Evolutionary conservation across 2,113 vertebrate genomes (phyloP), one percentile per base, ranked within the genome.

Genomic region (Oophaga pumilio): DNA sequence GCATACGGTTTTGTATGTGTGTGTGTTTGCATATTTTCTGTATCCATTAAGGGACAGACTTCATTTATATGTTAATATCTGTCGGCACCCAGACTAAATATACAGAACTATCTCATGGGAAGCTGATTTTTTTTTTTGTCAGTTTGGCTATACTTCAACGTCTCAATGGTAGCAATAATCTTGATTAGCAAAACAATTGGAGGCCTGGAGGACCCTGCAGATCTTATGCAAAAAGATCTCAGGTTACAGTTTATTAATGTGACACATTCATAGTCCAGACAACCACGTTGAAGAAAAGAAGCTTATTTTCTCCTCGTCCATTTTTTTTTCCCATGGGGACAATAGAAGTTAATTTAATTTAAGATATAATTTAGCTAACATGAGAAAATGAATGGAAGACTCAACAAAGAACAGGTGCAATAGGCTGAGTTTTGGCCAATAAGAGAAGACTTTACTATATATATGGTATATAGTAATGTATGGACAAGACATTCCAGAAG

Each of bases 11-110:
- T 86, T 93, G 91, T 93, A 89, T 95, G 95, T 94, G 95, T 95
- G 94, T 95, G 89, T 95, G 95, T 94, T 95, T 95, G 95, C 95
- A 95, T 95, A 95, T 96, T 94, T 94, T 93, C 90, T 90, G 92
- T 94, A 91, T 93, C 93, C 93, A 92, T 94, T 94, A 93, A 94
- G 89, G 88, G 91, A 93, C 93, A 95, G 93, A 95, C 93, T 95
- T 95, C 95, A 96, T 96, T 95, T 96, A 95, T 96, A 95, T 96
- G 95, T 95, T 96, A 96, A 96, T 96, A 95, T 94, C 94, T 93
- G 92, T 94, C 91, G 76, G 91, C 92, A 91, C 94, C 92, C 86
- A 91, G 93, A 94, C 94, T 94, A 93, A 95, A 95, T 92, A 94
- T 94, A 95, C 95, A 93, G 93, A 95, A 95, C 93, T 95, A 95